Base-by-base conservation (phyloP, 2,888 invertebrate species). In the Sthenelais limicola region DNA sequence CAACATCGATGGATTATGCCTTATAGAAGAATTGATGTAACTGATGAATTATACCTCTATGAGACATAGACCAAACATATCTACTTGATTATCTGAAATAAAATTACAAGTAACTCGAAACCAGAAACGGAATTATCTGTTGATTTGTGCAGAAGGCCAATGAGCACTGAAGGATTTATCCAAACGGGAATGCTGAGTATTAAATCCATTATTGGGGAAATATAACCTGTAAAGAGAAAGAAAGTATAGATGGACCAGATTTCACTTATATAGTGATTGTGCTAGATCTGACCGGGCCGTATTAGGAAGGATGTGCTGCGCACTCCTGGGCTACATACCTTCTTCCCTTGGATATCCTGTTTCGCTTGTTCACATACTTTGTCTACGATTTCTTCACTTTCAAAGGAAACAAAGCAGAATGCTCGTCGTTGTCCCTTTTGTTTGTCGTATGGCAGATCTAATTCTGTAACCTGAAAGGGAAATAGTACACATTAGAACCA, bases 331-430 rank as follows among this genome's bases (percentile, higher is more conserved):
- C 15, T 15, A 76, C 96, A 94, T 84, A 94, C 94, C 91, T 97
- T 96, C 90, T 96, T 95, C 80, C 94, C 96, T 80, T 93, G 94
- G 81, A 97, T 96, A 69, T 93, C 94, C 88, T 96, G 96, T 89
- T 96, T 97, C 18, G 96, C 94, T 69, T 94, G 94, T 88, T 62
- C 62, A 73, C 76, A 76, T 12, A 96, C 90, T 88, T 96, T 95
- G 84, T 95, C 95, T 35, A 96, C 96, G 71, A 96, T 94, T 88
- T 95, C 94, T 89, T 97, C 97, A 35, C 94, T 94, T 87, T 98
- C 97, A 85, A 97, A 98, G 80, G 97, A 97, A 87, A 98, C 96
- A 89, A 98, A 98, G 88, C 97, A 97, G 91, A 98, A 98, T 76
- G 94, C 96, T 90, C 97, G 94, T 83, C 97, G 92, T 89, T 96